Conservation (phyloP, 37 sponge, comb jelly and placozoan genomes). For the Theonella swinhoei region DNA sequence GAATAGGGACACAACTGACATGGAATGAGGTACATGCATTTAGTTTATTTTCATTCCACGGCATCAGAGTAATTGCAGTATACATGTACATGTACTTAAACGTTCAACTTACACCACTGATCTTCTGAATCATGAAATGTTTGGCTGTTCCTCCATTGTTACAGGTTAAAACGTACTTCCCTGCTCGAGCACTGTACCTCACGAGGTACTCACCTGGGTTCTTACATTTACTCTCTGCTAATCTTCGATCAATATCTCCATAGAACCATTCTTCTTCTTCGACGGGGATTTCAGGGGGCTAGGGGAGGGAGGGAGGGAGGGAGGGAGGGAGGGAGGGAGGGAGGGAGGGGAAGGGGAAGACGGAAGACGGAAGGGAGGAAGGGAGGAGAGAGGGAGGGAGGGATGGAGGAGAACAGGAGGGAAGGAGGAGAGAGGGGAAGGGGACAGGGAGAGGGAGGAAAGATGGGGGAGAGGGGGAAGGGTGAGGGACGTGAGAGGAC, state of each 20-base stretch:
- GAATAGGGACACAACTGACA: not conserved
- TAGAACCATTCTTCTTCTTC: constrained; percentile 91
- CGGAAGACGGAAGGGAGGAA: not conserved
- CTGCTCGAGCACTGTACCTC: constrained; percentile 62
- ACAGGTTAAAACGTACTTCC: constrained; percentile 79
- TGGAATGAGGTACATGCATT: no score
- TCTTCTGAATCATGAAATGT: constrained; percentile 88
- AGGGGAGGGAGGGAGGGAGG: constrained; percentile 2
- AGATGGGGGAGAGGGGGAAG: not conserved
- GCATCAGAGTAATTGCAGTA: no score
- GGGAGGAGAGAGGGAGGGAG: not conserved
- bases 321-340: not conserved
- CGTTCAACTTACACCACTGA: constrained; percentile 53
- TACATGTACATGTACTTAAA: not conserved
- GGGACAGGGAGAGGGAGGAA: not conserved
- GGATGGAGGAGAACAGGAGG: no score
- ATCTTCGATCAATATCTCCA: constrained; percentile 73
- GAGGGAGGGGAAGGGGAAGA: constrained; percentile 6
- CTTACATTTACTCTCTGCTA: constrained; percentile 84
- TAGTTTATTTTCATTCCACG: no score
- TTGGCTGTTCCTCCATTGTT: constrained; percentile 50
- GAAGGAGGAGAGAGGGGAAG: not conserved
- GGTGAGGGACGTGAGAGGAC: no score
- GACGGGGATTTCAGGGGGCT: constrained; percentile 63
- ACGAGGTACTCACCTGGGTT: constrained; percentile 89